Percentiles rank a stretch among this genome's conserved stretches.
Evolutionary conservation across 1,140 invertebrate species (phyloP).

Genomic region (Diachasmimorpha longicaudata): DNA sequence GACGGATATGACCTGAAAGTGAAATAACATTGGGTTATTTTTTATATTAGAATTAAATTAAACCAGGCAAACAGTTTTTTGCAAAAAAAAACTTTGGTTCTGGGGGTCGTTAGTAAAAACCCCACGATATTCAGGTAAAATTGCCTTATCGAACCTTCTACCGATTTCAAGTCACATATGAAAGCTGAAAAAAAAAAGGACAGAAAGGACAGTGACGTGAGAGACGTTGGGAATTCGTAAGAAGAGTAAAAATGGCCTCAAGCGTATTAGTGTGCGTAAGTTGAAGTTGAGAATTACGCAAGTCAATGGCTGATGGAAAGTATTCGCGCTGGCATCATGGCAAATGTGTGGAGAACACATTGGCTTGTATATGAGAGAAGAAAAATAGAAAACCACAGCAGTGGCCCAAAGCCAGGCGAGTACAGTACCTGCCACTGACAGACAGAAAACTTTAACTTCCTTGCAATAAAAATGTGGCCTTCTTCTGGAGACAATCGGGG

Average conservation of each 20-base stretch:
- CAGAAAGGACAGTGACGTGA: neutral
- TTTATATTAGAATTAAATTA: too few relatives aligned
- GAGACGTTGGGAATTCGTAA: neutral
- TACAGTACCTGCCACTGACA: neutral
- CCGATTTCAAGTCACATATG: neutral
- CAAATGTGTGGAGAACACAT: neutral
- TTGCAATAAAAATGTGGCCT: neutral
- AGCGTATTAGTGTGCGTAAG: neutral
- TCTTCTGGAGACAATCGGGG: neutral
- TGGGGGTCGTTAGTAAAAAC: neutral
- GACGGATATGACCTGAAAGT: conserved; percentile 59
- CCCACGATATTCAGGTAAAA: neutral
- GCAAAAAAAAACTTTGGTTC: too few relatives aligned
- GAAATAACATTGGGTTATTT: too few relatives aligned
- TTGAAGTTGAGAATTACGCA: conserved; percentile 13
- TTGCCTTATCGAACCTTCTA: neutral
- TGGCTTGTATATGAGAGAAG: neutral
- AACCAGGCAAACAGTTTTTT: too few relatives aligned
- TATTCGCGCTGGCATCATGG: neutral
- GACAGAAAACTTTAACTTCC: neutral
- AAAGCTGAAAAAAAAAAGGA: neutral
- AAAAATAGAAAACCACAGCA: conserved; percentile 4
- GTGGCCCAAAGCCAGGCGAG: neutral
- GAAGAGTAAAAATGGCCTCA: neutral
- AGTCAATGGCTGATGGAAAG: conserved; percentile 14